phyloP scores from a whole-genome alignment of 2,797 vertebrate genomes.

The Odontamblyopus lacepedii region DNA sequence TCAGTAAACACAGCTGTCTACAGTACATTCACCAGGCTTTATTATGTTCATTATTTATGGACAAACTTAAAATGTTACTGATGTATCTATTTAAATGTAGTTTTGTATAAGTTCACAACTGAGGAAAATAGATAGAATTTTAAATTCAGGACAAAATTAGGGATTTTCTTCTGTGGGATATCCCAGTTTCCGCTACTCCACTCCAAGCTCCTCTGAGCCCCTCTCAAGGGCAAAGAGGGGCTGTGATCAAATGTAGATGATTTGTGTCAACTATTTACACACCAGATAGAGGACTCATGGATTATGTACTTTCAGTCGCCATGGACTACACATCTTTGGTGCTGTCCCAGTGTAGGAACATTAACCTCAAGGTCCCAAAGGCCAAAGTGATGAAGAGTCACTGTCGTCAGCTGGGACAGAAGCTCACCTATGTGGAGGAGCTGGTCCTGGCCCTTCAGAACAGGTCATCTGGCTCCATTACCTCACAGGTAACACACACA shows the following conservation, averaged over 20 bases:
- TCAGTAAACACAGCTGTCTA: neutral
- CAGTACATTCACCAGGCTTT: no score
- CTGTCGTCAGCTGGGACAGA: constrained; percentile 1
- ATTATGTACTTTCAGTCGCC: neutral
- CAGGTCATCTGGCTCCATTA: neutral
- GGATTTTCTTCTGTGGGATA: no score
- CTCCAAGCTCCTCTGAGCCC: no score
- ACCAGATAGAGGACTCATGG: neutral
- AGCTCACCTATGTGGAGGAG: neutral
- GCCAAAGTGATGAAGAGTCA: neutral
- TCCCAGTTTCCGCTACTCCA: no score
- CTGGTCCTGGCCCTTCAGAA: neutral
- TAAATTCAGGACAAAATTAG: no score
- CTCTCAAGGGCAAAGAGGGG: neutral
- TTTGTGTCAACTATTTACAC: neutral
- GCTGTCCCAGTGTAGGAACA: neutral
- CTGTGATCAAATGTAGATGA: neutral
- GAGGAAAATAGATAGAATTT: no score
- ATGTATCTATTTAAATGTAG: no score
- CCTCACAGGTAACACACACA: neutral
- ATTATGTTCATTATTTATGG: no score
- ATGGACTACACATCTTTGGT: neutral
- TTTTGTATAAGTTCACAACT: no score
- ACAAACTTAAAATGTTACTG: no score
- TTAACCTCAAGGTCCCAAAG: neutral